Conservation (phyloP, 2,888 invertebrate species). For the Conus canariensis region DNA sequence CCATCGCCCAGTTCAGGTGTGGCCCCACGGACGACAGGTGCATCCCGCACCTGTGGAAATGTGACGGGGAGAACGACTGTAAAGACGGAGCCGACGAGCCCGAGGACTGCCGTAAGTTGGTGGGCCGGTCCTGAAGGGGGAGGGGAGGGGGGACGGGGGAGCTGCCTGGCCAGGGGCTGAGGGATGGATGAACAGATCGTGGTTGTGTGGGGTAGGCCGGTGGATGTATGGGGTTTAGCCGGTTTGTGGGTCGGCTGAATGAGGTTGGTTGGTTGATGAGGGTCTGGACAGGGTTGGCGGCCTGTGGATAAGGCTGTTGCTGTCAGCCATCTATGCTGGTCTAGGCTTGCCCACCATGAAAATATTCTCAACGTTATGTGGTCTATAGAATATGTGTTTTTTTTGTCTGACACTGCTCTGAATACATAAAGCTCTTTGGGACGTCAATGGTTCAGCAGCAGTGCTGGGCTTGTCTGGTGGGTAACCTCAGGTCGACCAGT, state of each 20-base stretch:
- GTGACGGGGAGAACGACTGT: constrained; percentile 76
- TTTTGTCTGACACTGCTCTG: no score
- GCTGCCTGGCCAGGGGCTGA: not conserved
- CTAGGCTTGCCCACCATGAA: no score
- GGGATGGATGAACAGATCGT: not conserved
- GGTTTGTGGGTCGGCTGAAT: no score
- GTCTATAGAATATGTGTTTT: no score
- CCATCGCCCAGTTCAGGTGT: constrained; percentile 80
- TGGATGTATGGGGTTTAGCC: no score
- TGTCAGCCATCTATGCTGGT: no score
- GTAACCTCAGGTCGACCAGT: not conserved
- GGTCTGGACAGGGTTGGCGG: no score
- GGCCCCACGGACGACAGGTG: constrained; percentile 67
- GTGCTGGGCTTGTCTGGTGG: not conserved
- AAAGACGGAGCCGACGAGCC: constrained; percentile 75
- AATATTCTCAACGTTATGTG: no score
- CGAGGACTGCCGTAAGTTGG: constrained; percentile 73
- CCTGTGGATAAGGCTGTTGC: no score
- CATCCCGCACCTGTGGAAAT: constrained; percentile 74
- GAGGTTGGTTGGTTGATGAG: no score
- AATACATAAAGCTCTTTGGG: no score
- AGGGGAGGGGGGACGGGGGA: not conserved
- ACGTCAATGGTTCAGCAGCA: no score
- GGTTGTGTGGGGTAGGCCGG: not conserved
- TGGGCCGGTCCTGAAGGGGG: not conserved